Evolutionary conservation across 2,888 invertebrate genomes (phyloP).

Genomic region (Stegophylla sp.): DNA sequence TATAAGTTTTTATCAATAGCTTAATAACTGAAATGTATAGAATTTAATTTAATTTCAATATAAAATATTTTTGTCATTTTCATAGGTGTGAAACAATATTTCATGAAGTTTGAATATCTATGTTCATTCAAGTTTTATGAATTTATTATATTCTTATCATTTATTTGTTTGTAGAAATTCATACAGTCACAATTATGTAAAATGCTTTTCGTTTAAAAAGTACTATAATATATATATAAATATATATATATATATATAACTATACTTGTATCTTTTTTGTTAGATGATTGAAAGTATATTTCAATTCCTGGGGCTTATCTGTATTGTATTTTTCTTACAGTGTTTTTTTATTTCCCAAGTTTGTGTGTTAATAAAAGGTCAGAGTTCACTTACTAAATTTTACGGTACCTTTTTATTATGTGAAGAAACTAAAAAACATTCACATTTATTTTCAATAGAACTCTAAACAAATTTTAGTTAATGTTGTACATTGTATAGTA

Average conservation of each 20-base stretch:
- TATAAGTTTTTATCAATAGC: not conserved
- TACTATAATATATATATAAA: slow-evolving; percentile 15
- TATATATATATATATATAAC: too few relatives aligned
- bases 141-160: not conserved
- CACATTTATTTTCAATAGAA: not conserved
- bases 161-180: slow-evolving; percentile 3
- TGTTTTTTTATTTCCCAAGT: not conserved
- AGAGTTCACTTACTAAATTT: slow-evolving; percentile 9
- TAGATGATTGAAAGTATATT: slow-evolving; percentile 14
- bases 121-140: not conserved
- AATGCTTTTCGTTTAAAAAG: not conserved
- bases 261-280: not conserved
- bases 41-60: not conserved
- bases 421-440: not conserved
- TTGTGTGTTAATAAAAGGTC: not conserved
- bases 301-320: not conserved
- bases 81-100: slow-evolving; percentile 11
- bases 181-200: not conserved
- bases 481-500: not conserved
- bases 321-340: not conserved
- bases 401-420: not conserved
- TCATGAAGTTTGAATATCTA: not conserved
- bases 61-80: not conserved
- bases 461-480: not conserved
- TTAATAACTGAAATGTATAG: not conserved